Conservation (phyloP, 1,140 invertebrate species). For the Metopolophium dirhodum region DNA sequence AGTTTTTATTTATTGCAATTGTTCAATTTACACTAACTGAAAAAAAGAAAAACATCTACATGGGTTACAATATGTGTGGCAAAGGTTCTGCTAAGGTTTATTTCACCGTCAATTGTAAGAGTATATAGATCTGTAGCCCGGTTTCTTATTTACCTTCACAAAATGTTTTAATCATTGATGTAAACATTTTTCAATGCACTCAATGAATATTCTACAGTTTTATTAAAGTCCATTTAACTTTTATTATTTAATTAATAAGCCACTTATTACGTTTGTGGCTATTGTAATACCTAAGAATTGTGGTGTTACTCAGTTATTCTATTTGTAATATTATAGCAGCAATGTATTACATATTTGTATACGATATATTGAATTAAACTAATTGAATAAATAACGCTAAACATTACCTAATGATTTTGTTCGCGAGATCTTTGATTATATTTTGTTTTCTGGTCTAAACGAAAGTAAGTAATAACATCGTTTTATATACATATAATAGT, state of each 20-base stretch:
- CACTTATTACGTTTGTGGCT: background rate
- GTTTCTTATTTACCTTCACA: background rate
- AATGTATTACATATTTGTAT: background rate
- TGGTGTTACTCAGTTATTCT: background rate
- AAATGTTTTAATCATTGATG: background rate
- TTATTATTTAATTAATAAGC: background rate
- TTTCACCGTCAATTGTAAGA: background rate
- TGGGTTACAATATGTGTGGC: background rate
- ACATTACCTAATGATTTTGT: too few species aligned
- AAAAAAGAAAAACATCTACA: background rate
- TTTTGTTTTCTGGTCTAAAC: background rate
- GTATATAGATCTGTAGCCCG: background rate
- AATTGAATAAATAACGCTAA: too few species aligned
- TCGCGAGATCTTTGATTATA: too few species aligned
- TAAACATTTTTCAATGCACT: background rate
- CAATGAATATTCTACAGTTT: background rate
- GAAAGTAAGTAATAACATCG: background rate
- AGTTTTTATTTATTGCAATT: background rate
- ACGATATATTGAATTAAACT: background rate
- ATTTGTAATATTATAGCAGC: background rate
- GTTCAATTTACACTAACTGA: background rate
- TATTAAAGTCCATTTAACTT: background rate
- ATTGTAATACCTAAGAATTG: background rate
- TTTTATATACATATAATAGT: background rate
- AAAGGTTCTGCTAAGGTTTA: background rate